These are phyloP conservation scores for Psittacula echo DNA, from an alignment of 2,797 vertebrate genomes.

Conservation along the genomic window DNA sequence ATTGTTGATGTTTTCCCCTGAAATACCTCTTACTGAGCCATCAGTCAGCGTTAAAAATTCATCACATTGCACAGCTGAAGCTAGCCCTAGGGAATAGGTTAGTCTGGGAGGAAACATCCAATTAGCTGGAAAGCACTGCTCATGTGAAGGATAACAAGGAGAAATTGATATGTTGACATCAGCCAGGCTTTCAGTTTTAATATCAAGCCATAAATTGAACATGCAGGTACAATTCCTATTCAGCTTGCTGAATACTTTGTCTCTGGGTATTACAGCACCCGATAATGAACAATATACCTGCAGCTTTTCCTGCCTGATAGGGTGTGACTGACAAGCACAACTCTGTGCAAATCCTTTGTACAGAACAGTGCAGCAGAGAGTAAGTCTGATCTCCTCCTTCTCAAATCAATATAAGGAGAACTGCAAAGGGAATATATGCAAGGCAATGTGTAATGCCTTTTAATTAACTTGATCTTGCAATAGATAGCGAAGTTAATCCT, in stretches of 20 bases:
- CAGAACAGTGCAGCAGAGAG: background rate
- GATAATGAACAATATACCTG: background rate
- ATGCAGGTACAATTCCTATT: slow-evolving; percentile 1
- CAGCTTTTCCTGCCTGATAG: background rate
- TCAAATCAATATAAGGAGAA: rapidly evolving
- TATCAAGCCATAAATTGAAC: slow-evolving; percentile 42
- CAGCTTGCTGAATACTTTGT: background rate
- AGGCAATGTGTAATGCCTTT: background rate
- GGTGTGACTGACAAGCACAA: background rate
- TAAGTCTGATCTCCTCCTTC: background rate
- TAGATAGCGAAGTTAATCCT: background rate
- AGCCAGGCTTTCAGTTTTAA: slow-evolving; percentile 37
- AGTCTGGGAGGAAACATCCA: slow-evolving; percentile 63
- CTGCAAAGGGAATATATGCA: background rate
- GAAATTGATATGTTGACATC: slow-evolving; percentile 63
- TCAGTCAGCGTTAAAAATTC: slow-evolving; percentile 65
- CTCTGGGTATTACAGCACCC: background rate
- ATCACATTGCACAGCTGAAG: slow-evolving; percentile 45
- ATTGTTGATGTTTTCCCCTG: slow-evolving; percentile 49
- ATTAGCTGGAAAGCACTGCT: slow-evolving; percentile 52
- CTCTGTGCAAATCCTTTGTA: background rate
- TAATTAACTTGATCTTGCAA: background rate
- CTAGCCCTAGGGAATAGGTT: slow-evolving; percentile 57
- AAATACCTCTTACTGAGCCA: slow-evolving; percentile 48
- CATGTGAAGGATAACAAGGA: slow-evolving; percentile 22